Conservation (phyloP, 2,888 invertebrate species). For the Euclidia mi region DNA sequence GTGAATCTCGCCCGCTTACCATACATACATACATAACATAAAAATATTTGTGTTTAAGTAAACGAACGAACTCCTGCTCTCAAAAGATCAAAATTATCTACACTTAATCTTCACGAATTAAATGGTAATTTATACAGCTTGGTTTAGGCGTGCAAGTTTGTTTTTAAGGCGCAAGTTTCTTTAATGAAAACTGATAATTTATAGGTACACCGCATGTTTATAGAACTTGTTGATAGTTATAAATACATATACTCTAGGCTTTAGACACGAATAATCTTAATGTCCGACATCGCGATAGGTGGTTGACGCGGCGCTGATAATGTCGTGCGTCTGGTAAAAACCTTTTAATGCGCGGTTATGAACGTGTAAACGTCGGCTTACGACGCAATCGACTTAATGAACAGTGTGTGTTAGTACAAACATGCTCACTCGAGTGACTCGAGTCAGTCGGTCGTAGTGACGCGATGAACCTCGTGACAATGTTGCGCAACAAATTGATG, state of each 20-base stretch:
- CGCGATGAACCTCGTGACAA: conserved; percentile 29
- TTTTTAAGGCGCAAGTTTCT: conserved; percentile 26
- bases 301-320: conserved; percentile 40
- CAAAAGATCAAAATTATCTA: conserved; percentile 36
- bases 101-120: conserved; percentile 35
- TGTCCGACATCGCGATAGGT: conserved; percentile 33
- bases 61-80: conserved; percentile 20
- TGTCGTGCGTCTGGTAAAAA: conserved; percentile 37
- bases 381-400: conserved; percentile 54
- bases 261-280: conserved; percentile 43
- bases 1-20: conserved; percentile 73
- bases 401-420: conserved; percentile 41
- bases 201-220: not conserved
- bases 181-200: not conserved
- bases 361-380: conserved; percentile 51
- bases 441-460: too few relatives aligned
- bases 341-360: conserved; percentile 50
- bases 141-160: conserved; percentile 22
- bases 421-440: conserved; percentile 24
- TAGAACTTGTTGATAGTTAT: conserved; percentile 21
- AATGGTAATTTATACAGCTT: conserved; percentile 17
- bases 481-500: conserved; percentile 56
- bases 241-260: conserved; percentile 31
- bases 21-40: conserved; percentile 59
- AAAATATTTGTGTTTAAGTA: conserved; percentile 41